phyloP scores from a whole-genome alignment of 1,140 invertebrate species.

The Aleiodes sp. region DNA sequence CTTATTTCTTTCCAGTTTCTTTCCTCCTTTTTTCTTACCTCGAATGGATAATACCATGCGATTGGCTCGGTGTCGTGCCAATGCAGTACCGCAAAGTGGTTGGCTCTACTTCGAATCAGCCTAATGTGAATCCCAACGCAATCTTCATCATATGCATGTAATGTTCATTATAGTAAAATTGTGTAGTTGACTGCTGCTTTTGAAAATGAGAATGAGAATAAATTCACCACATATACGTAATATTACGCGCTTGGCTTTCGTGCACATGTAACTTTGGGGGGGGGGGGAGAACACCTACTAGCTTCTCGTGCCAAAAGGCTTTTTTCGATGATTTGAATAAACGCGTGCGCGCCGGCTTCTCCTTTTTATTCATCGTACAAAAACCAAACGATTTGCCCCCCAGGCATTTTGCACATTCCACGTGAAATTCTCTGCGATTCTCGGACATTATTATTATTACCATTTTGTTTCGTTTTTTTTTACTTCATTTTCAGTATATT shows the following conservation, averaged over 20 bases:
- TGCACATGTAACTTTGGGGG: background rate
- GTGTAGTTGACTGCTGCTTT: background rate
- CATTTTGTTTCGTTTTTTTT: constrained; percentile 1
- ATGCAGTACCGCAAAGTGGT: constrained; percentile 20
- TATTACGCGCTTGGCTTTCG: background rate
- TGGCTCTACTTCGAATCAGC: constrained; percentile 25
- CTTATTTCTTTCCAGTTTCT: too few relatives aligned
- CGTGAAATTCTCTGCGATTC: constrained; percentile 21
- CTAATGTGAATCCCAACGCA: constrained; percentile 7
- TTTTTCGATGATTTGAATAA: constrained; percentile 30
- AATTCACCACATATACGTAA: background rate
- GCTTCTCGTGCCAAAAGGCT: constrained; percentile 5
- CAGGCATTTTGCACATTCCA: constrained; percentile 23
- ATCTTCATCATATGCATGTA: background rate
- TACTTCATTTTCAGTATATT: background rate
- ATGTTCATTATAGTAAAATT: background rate
- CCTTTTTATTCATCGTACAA: constrained; percentile 19
- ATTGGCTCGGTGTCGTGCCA: constrained; percentile 38
- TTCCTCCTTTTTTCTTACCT: background rate
- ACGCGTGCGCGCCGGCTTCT: constrained; percentile 26
- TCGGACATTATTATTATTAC: background rate
- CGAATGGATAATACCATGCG: constrained; percentile 35
- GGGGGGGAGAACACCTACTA: background rate
- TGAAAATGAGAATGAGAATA: background rate
- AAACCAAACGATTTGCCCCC: constrained; percentile 14